Evolutionary conservation across 2,888 invertebrate species (phyloP).

Genomic region (Julus scandinavius): DNA sequence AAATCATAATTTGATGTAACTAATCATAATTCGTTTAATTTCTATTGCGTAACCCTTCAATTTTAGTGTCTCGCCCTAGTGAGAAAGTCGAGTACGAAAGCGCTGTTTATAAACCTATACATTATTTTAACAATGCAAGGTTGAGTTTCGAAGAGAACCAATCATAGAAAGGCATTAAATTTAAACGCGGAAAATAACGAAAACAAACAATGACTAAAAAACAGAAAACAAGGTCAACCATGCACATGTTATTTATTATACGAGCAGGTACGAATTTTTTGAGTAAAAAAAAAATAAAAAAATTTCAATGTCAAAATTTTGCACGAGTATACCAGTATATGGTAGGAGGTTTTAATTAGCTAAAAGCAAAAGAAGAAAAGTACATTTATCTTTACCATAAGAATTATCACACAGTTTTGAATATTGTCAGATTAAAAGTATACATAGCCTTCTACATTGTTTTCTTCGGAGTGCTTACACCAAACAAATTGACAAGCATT

Average conservation of each 20-base stretch:
- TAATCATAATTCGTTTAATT: neutral
- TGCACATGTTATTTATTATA: slow-evolving; percentile 1
- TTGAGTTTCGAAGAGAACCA: neutral
- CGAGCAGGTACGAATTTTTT: neutral
- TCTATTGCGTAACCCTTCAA: neutral
- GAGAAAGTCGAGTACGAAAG: neutral
- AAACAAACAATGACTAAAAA: slow-evolving; percentile 38
- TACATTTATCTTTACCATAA: neutral
- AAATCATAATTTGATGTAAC: neutral
- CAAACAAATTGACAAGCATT: no score
- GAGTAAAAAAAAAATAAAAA: neutral
- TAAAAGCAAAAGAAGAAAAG: neutral
- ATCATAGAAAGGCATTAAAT: slow-evolving; percentile 3
- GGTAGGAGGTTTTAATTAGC: slow-evolving; percentile 13
- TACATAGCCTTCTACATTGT: neutral
- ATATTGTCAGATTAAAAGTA: neutral
- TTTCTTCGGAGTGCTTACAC: neutral
- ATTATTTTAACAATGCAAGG: slow-evolving; percentile 46
- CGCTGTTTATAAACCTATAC: neutral
- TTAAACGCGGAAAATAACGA: slow-evolving; percentile 45
- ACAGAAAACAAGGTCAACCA: slow-evolving; percentile 45
- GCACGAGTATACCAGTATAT: neutral
- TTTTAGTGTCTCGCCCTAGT: neutral
- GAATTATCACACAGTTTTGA: no score
- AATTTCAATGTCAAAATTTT: slow-evolving; percentile 27